These are phyloP conservation scores for Serripes groenlandicus DNA, from an alignment of 2,888 invertebrate species.

Conservation along the genomic window DNA sequence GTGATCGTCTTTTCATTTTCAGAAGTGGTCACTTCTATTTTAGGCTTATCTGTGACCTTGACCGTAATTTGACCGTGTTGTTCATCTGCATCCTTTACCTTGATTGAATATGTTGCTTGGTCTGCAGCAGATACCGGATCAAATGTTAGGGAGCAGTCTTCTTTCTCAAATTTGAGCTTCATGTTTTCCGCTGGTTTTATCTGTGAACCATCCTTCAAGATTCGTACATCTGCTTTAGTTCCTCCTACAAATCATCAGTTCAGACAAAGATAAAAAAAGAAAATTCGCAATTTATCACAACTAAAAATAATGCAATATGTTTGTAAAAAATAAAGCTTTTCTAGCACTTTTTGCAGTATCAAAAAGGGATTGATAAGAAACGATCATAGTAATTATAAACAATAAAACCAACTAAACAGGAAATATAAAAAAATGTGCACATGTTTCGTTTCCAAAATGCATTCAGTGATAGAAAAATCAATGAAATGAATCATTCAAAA, in stretches of 20 bases:
- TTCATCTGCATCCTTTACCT: conserved; percentile 11
- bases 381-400: no score
- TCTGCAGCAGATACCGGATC: conserved; percentile 25
- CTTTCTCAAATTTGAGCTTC: conserved; percentile 8
- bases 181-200: conserved; percentile 20
- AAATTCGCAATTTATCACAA: no score
- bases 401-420: no score
- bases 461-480: no score
- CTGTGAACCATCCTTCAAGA: conserved; percentile 33
- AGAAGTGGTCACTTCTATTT: conserved; percentile 7
- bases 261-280: no score
- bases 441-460: no score
- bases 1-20: conserved; percentile 7
- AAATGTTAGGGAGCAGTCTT: conserved; percentile 22
- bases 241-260: conserved; percentile 14
- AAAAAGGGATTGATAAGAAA: no score
- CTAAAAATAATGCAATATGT: no score
- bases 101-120: conserved; percentile 37
- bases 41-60: conserved; percentile 6
- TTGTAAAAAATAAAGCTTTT: no score
- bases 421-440: no score
- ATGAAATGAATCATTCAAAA: no score
- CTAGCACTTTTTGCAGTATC: no score
- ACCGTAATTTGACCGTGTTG: conserved; percentile 9
- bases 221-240: neutral